Conservation (phyloP, 2,113 vertebrate species). For the Nyctibius bracteatus region DNA sequence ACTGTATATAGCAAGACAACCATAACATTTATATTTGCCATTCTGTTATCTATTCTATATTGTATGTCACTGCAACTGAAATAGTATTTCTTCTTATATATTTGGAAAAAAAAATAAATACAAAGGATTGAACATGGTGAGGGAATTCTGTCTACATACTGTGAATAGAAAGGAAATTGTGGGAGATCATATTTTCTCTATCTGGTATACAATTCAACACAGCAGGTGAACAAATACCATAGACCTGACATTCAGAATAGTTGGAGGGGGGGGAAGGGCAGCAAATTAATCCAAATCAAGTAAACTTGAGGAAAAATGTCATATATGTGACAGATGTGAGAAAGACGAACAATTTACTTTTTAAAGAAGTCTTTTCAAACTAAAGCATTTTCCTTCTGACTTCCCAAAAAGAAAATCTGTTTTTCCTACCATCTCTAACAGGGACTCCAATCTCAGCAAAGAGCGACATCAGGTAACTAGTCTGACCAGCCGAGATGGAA, state of each 20-base stretch:
- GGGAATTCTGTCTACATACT: neutral
- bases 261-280: rapidly evolving
- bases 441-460: neutral
- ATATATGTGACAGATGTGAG: neutral
- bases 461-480: neutral
- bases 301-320: neutral
- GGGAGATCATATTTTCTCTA: neutral
- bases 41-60: neutral
- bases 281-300: neutral
- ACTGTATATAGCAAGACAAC: neutral
- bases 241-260: neutral
- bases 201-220: neutral
- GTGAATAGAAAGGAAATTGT: neutral
- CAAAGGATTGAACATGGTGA: neutral
- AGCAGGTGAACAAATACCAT: neutral
- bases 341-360: neutral
- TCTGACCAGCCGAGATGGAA: neutral
- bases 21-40: neutral
- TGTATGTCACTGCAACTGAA: neutral
- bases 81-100: neutral
- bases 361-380: neutral
- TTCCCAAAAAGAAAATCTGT: neutral
- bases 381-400: neutral
- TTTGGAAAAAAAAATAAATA: neutral
- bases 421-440: neutral